Base-by-base conservation (phyloP, 1,140 invertebrate genomes). In the Luehdorfia chinensis region DNA sequence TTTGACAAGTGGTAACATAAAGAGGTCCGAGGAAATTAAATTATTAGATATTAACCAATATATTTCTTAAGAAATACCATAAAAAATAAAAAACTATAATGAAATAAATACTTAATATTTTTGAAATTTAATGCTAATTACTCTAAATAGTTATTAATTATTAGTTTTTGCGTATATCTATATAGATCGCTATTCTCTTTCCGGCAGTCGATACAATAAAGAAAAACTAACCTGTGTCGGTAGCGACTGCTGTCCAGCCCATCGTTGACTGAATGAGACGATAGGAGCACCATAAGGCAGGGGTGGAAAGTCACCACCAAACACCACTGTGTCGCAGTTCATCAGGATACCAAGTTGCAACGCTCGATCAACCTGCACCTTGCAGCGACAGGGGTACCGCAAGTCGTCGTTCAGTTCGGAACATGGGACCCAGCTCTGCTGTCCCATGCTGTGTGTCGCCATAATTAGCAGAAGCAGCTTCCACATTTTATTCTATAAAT, bases 261-360 rank as follows among this genome's bases (percentile, higher is more conserved):
- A 89, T 33, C 91, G 88, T 68, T 96, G 94, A 37, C 91, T 92
- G 70, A 95, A 95, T 1, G 90, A 89, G 7, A 92, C 89, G 28
- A 96, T 91, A 4, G 93, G 92, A 7, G 92, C 92, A 8, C 92
- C 92, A 59, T 91, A 92, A 0, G 95, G 92, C 27, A 93, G 79
- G 1, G 91, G 80, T 0, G 94, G 90, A 31, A 92, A 91, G 59
- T 96, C 94, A 7, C 91, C 90, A 11, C 91, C 88, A 53, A 96
- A 95, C n/a, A 95, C 92, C 7, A 95, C 90, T 11, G 90, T 81
- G 79, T 97, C 94, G 73, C 96, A 97, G 71, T 97, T 91, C 85
- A 96, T 89, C 30, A 88, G 78, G 13, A 93, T 85, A 15, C 87
- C 79, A 0, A 89, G 76, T 27, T 88, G 87, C 4, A 90, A 49